A percentile compares a stretch with the other conserved stretches of the same genome.
These are phyloP conservation scores for Phoenicopterus ruber DNA, from an alignment of 2,113 vertebrate genomes.

Conservation along the genomic window DNA sequence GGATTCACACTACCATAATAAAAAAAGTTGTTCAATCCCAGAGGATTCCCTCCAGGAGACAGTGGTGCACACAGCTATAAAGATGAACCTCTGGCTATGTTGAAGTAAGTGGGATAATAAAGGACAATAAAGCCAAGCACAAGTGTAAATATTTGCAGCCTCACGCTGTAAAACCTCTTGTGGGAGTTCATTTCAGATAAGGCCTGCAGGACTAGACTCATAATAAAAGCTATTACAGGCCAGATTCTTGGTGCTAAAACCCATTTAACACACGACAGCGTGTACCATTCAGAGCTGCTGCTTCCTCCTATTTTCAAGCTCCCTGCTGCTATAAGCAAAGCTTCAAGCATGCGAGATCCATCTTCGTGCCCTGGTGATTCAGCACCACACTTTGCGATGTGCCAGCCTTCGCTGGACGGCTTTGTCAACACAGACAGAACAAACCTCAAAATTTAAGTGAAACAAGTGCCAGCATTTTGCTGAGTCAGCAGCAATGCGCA, in stretches of 20 bases:
- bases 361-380: neutral
- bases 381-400: neutral
- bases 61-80: neutral
- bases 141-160: neutral
- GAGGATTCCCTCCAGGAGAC: neutral
- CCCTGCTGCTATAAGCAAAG: neutral
- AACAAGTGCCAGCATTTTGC: fast-evolving
- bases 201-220: neutral
- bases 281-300: neutral
- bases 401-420: neutral
- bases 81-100: neutral
- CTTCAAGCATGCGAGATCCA: fast-evolving
- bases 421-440: neutral
- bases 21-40: neutral
- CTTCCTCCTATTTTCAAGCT: neutral
- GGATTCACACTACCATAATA: neutral
- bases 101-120: neutral
- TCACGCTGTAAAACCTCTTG: neutral
- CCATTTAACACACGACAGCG: neutral
- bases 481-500: neutral
- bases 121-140: neutral
- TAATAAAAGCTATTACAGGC: neutral
- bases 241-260: neutral
- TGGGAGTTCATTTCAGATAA: neutral
- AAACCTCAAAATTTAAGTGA: neutral